Evolutionary conservation across 2,888 invertebrate genomes (phyloP).

Genomic region (Andrena haemorrhoa): DNA sequence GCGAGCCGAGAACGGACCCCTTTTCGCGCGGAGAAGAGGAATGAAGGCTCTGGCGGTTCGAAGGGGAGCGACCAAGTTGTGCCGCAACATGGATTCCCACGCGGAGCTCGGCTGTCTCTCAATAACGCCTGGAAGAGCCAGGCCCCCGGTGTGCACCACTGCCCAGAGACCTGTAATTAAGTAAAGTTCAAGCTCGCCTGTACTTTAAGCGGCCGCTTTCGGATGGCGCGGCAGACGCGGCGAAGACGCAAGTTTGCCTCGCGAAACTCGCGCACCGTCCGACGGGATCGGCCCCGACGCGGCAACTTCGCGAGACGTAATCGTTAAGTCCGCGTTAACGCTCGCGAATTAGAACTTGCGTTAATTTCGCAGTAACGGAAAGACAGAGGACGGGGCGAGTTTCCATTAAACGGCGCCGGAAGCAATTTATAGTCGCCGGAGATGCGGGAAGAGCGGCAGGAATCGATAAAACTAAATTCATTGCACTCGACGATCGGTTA

Average conservation of each 20-base stretch:
- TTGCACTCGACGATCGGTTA: constrained; percentile 31
- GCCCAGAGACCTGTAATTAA: constrained; percentile 90
- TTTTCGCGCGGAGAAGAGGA: constrained; percentile 88
- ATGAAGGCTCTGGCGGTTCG: constrained; percentile 92
- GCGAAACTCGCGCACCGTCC: constrained; percentile 13
- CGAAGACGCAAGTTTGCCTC: constrained; percentile 49
- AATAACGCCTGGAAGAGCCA: constrained; percentile 90
- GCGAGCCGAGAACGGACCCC: constrained; percentile 77
- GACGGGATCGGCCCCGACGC: background rate
- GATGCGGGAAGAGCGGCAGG: background rate
- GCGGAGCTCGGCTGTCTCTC: constrained; percentile 89
- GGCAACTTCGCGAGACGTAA: background rate
- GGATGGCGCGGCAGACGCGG: constrained; percentile 12
- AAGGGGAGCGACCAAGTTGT: constrained; percentile 90
- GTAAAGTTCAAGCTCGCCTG: constrained; percentile 54
- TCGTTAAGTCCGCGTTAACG: background rate
- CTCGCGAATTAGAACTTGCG: background rate
- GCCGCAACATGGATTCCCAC: constrained; percentile 90
- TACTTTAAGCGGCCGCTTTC: constrained; percentile 50
- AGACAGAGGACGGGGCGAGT: background rate
- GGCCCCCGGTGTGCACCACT: constrained; percentile 93
- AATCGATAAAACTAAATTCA: constrained; percentile 37
- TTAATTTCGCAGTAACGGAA: background rate
- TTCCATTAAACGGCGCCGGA: constrained; percentile 27
- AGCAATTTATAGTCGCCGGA: constrained; percentile 14